Evolutionary conservation across 2,797 vertebrate species (phyloP), one percentile per base, ranked within the genome.

Genomic region (Phalloptychus januarius): DNA sequence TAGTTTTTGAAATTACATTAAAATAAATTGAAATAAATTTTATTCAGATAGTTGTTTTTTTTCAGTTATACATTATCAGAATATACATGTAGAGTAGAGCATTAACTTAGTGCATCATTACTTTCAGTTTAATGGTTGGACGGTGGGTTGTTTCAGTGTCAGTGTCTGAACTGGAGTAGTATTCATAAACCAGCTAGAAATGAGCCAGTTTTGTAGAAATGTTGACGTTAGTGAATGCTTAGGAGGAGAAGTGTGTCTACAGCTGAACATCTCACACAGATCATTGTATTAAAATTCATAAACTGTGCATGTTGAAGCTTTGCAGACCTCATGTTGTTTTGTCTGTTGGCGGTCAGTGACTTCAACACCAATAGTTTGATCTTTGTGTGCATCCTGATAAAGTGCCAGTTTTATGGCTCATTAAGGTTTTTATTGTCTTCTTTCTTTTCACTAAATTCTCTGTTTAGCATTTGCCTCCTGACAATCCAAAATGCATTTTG

Each of bases 391-490:
- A 79, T 89, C 84, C 84, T 87, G 79, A 87, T 85, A 86, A 87
- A 70, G 80, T 84, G 92, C 92, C 93, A 94, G 91, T 95, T 95
- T 94, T 94, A 93, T 94, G 94, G 94, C 94, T 94, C 54, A n/a
- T 79, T 45, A 78, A 28, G 20, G 23, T n/a, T 40, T 88, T 77
- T 83, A 54, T 81, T 78, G 85, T 83, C 38, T 72, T 74, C 36
- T 80, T 83, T 83, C 33, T 73, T 75, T 63, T 71, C 71, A 33
- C 67, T 44, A 15, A 15, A 82, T n/a, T 82, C 83, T 79, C 71
- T 48, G 54, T 76, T 85, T 85, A 71, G 63, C 40, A 76, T 75
- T 80, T 85, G 25, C 72, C 79, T 83, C 18, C 6, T 74, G 2
- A 61, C n/a, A 52, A 33, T 44, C 38, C 16, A 48, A 28, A 67